Percentiles rank a stretch among this genome's conserved stretches.
Evolutionary conservation across 2,797 vertebrate genomes (phyloP).

Genomic region (Alosa sapidissima): DNA sequence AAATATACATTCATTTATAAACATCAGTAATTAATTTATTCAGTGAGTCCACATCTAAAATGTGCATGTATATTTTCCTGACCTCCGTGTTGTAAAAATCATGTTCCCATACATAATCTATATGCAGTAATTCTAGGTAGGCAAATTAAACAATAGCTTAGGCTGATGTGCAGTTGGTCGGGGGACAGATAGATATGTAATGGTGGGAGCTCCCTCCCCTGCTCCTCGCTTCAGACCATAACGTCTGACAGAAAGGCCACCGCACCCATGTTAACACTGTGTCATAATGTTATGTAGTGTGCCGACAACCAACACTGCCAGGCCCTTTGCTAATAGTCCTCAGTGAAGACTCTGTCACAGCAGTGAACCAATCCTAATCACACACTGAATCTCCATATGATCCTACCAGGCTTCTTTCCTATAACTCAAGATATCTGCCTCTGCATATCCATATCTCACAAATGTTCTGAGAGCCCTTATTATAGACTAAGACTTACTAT

Average conservation of each 20-base stretch:
- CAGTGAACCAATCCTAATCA: neutral
- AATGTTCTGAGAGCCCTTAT: neutral
- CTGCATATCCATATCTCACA: neutral
- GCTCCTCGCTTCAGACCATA: neutral
- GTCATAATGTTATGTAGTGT: neutral
- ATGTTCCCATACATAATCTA: neutral
- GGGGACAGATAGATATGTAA: neutral
- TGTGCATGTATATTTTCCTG: neutral
- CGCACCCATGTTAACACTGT: neutral
- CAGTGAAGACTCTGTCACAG: neutral
- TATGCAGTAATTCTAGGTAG: neutral
- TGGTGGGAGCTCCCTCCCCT: neutral
- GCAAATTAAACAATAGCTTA: neutral
- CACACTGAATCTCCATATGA: neutral
- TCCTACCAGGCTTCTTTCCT: neutral
- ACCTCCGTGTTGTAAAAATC: neutral
- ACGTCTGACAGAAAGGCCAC: neutral
- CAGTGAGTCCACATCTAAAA: neutral
- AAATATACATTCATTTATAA: neutral
- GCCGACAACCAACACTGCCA: neutral
- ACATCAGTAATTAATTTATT: neutral
- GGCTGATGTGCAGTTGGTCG: neutral
- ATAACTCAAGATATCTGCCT: neutral
- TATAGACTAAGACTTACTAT: neutral
- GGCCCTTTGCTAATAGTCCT: neutral